phyloP scores from a whole-genome alignment of 2,113 vertebrate genomes.

The Pavo muticus region DNA sequence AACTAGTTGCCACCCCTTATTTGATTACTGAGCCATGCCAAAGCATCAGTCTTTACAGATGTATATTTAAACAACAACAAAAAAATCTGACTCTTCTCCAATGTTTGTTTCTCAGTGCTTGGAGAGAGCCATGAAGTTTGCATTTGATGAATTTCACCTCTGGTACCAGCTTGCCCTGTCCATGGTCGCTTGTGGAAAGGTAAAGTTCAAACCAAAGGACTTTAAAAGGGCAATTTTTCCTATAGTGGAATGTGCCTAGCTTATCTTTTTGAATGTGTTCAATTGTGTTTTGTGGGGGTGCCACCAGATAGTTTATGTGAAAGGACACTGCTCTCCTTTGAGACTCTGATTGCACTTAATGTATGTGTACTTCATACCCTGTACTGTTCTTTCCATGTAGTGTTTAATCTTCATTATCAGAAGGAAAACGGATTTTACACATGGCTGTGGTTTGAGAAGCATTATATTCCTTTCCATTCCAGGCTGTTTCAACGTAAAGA shows the following conservation, averaged over 20 bases:
- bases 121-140: constrained; percentile 97
- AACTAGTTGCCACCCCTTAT: not conserved
- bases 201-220: constrained; percentile 74
- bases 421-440: not conserved
- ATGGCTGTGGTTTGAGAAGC: not conserved
- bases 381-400: not conserved
- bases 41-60: not conserved
- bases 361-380: rapidly evolving
- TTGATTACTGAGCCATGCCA: not conserved
- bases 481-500: not conserved
- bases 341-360: not conserved
- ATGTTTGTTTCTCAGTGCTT: constrained; percentile 84
- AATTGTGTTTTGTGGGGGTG: not conserved
- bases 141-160: constrained; percentile 96
- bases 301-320: not conserved
- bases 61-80: not conserved
- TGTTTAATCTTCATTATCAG: not conserved
- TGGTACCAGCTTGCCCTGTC: constrained; percentile 98
- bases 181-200: constrained; percentile 96
- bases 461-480: not conserved
- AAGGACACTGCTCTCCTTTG: not conserved
- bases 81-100: not conserved
- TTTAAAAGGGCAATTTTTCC: not conserved
- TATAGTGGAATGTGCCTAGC: not conserved
- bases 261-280: not conserved